phyloP scores from a whole-genome alignment of 1,140 invertebrate genomes.

The Dolichoris vasculosae region DNA sequence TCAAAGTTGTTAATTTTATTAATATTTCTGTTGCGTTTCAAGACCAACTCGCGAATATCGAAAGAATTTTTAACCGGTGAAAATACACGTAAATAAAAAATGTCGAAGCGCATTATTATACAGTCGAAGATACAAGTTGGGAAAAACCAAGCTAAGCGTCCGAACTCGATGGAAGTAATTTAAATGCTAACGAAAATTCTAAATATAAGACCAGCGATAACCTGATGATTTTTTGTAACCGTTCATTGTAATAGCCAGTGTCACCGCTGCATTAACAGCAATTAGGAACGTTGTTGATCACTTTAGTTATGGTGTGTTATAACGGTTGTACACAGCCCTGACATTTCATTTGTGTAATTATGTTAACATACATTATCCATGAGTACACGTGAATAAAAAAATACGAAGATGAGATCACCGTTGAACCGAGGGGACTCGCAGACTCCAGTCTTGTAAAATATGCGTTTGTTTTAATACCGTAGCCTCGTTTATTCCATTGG shows the following conservation, averaged over 20 bases:
- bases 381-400: neutral
- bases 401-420: neutral
- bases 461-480: neutral
- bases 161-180: neutral
- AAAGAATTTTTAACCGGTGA: no score
- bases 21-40: no score
- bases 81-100: no score
- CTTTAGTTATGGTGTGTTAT: neutral
- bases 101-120: no score
- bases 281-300: neutral
- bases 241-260: neutral
- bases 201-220: neutral
- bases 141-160: neutral
- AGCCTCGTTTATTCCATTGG: neutral
- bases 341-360: constrained; percentile 12
- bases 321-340: neutral
- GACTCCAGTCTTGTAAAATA: neutral
- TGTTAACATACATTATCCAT: neutral
- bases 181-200: neutral
- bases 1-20: no score
- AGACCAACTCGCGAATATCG: no score
- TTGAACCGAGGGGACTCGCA: neutral
- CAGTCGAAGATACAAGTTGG: no score
- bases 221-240: neutral
- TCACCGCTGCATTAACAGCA: neutral